Evolutionary conservation across 2,888 invertebrate genomes (phyloP).

Genomic region (Andrena camellia): DNA sequence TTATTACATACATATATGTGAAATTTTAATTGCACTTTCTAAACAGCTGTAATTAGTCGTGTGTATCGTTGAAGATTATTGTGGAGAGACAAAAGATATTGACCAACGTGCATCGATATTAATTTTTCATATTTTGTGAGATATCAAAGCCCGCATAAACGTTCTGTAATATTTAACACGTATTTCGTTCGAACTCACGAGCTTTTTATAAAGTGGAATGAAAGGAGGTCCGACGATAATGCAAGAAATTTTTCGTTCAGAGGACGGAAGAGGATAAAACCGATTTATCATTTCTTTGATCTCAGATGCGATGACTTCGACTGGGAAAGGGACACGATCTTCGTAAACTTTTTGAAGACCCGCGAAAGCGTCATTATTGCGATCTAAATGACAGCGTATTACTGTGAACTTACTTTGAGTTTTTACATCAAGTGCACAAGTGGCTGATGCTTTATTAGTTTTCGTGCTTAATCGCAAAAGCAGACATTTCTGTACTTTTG

Average conservation of each 20-base stretch:
- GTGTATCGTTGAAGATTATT: not conserved
- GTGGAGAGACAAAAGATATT: not conserved
- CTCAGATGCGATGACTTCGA: slow-evolving; percentile 27
- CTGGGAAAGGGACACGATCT: slow-evolving; percentile 24
- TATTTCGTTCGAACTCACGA: slow-evolving; percentile 14
- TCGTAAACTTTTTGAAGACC: not conserved
- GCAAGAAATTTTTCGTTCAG: slow-evolving; percentile 47
- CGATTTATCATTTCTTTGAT: slow-evolving; percentile 51
- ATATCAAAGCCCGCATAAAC: slow-evolving; percentile 21
- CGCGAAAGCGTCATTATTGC: not conserved
- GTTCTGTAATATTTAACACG: not conserved
- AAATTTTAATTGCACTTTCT: not conserved
- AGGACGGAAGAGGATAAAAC: slow-evolving; percentile 29
- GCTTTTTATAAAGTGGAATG: slow-evolving; percentile 18
- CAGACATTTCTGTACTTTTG: too few species aligned
- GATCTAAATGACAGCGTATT: not conserved
- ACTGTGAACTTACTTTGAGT: not conserved
- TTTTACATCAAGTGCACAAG: too few species aligned
- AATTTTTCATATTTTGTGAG: slow-evolving; percentile 27
- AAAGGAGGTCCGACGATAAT: slow-evolving; percentile 39
- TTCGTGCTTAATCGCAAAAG: too few species aligned
- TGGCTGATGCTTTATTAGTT: too few species aligned
- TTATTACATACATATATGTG: not conserved
- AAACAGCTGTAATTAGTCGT: not conserved
- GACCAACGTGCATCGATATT: not conserved